Evolutionary conservation across 1,140 invertebrate species (phyloP).

Genomic region (Drosophila prosaltans): DNA sequence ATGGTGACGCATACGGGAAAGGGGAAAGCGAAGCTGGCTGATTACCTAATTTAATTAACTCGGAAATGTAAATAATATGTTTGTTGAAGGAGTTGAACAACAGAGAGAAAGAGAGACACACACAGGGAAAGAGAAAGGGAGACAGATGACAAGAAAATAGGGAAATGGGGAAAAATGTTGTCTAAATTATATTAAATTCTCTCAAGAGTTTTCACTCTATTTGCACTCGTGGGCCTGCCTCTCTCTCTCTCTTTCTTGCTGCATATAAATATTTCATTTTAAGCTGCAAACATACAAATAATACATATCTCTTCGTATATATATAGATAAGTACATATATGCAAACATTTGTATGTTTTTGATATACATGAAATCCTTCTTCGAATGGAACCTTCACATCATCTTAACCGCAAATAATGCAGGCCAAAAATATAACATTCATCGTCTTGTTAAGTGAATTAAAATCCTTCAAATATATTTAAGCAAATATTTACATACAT

Average conservation of each 20-base stretch:
- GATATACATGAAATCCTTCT: not conserved
- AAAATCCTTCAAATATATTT: conserved; percentile 3
- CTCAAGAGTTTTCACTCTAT: conserved; percentile 14
- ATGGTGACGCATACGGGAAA: not conserved
- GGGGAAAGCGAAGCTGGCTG: conserved; percentile 10
- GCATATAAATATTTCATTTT: conserved; percentile 22
- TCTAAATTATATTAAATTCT: conserved; percentile 1
- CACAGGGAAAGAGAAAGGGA: not conserved
- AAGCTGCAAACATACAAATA: conserved; percentile 16
- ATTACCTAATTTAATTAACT: conserved; percentile 67
- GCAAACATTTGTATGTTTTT: not conserved
- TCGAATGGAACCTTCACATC: too few relatives aligned
- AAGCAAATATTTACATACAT: not conserved
- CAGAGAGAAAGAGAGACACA: not conserved
- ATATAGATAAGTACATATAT: not conserved
- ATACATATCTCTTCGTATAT: too few relatives aligned
- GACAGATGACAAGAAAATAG: not conserved
- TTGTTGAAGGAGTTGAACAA: conserved; percentile 17
- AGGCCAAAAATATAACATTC: not conserved
- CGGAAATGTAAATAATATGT: conserved; percentile 52
- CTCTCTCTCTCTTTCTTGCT: not conserved
- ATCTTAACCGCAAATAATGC: conserved; percentile 18
- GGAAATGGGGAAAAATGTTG: not conserved
- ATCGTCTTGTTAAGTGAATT: not conserved
- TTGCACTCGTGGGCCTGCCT: not conserved